phyloP scores from a whole-genome alignment of 1,140 invertebrate species.

The Dolichoris vasculosae region DNA sequence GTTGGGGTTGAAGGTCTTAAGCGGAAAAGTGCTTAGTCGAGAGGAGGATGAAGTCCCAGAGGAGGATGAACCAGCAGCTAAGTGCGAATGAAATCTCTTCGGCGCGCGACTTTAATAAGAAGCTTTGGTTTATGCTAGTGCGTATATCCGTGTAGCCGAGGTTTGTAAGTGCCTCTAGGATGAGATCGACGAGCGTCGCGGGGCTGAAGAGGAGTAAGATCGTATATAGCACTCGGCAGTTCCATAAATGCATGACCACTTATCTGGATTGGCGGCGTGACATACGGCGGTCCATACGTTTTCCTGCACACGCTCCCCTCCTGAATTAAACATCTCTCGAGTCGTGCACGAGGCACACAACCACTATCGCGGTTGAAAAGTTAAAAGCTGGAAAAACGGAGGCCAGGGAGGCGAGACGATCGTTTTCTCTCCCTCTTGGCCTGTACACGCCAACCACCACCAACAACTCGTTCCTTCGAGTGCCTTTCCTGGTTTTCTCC shows the following conservation, averaged over 20 bases:
- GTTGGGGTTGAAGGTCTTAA: background rate
- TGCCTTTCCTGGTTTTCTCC: constrained; percentile 50
- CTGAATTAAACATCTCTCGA: constrained; percentile 72
- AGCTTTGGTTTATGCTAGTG: background rate
- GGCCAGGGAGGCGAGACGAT: constrained; percentile 18
- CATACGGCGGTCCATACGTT: constrained; percentile 65
- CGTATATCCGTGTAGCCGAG: background rate
- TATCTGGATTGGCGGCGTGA: constrained; percentile 72
- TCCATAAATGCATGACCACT: constrained; percentile 75
- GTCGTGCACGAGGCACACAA: background rate
- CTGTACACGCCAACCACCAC: background rate
- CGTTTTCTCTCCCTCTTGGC: constrained; percentile 18
- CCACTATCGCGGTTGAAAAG: constrained; percentile 52
- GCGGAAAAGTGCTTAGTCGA: background rate
- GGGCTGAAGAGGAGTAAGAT: background rate
- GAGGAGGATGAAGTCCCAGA: too few species aligned
- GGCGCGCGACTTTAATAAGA: background rate
- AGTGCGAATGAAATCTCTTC: background rate
- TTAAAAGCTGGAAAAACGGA: constrained; percentile 65
- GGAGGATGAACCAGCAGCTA: background rate
- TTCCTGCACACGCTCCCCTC: constrained; percentile 57
- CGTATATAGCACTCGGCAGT: constrained; percentile 42
- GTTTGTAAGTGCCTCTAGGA: background rate
- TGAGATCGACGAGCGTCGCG: background rate
- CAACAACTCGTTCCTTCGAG: constrained; percentile 40